phyloP scores from a whole-genome alignment of 2,797 vertebrate species.

The Falco biarmicus region DNA sequence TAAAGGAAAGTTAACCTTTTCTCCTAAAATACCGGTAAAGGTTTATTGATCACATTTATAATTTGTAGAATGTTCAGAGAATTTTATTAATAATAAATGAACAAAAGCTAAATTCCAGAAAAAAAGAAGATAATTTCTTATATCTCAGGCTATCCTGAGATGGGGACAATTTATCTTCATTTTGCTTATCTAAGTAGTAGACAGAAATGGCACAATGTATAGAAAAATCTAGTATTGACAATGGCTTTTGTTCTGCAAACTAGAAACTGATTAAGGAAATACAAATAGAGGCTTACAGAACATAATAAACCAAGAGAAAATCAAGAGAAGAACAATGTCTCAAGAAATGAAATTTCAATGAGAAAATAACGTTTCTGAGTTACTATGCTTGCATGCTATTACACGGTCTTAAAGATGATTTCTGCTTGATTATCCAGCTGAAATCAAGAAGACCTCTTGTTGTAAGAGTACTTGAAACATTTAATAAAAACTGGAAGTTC shows the following conservation, averaged over 20 bases:
- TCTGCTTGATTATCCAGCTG: not conserved
- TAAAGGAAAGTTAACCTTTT: not conserved
- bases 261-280: not conserved
- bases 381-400: not conserved
- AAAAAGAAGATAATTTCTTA: not conserved
- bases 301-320: not conserved
- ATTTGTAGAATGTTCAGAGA: not conserved
- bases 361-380: not conserved
- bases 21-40: not conserved
- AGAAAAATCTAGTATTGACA: not conserved
- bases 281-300: not conserved
- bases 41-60: not conserved
- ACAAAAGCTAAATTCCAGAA: not conserved
- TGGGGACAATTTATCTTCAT: not conserved
- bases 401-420: not conserved
- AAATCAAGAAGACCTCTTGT: not conserved
- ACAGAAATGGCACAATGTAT: not conserved
- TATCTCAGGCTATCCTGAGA: not conserved
- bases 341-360: not conserved
- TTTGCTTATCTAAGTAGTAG: not conserved
- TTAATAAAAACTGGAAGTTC: not conserved
- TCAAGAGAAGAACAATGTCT: not conserved
- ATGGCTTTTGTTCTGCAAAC: not conserved
- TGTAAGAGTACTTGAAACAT: not conserved
- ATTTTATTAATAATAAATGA: slow-evolving; percentile 31